Evolutionary conservation across 2,113 vertebrate species (phyloP).

Genomic region (Phrynosoma blainvillii): DNA sequence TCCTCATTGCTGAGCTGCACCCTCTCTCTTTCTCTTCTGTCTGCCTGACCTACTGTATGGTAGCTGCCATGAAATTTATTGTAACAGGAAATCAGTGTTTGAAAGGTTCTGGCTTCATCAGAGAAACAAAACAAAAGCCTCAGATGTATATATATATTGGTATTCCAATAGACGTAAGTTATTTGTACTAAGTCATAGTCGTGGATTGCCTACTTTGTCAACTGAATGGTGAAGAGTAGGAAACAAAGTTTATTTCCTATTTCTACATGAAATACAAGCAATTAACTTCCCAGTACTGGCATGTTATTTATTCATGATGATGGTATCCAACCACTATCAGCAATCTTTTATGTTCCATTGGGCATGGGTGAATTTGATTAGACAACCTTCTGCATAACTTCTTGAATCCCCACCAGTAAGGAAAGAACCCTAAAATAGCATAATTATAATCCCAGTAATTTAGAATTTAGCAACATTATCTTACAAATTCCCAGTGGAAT

Average conservation of each 20-base stretch:
- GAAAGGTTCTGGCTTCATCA: slow-evolving; percentile 42
- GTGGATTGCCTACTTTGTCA: not conserved
- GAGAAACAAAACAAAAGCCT: slow-evolving; percentile 43
- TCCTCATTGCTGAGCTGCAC: no score
- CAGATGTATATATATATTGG: slow-evolving; percentile 45
- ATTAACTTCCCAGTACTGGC: not conserved
- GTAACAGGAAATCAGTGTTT: slow-evolving; percentile 48
- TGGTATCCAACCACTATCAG: not conserved
- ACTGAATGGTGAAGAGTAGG: slow-evolving; percentile 3
- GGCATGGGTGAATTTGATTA: not conserved
- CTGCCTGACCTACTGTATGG: not conserved
- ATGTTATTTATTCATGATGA: not conserved
- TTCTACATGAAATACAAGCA: not conserved
- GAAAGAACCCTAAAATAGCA: not conserved
- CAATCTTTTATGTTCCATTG: not conserved
- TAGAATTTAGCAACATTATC: not conserved
- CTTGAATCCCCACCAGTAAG: not conserved
- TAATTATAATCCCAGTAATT: fast-evolving
- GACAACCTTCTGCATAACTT: not conserved
- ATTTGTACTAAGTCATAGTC: slow-evolving; percentile 3
- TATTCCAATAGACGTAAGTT: slow-evolving; percentile 51
- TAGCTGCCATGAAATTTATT: slow-evolving; percentile 40
- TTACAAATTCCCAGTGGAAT: not conserved
- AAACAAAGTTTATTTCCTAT: not conserved
- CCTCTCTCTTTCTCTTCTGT: no score